Evolutionary conservation across 2,888 invertebrate species (phyloP), one percentile per base, ranked within the genome.

Genomic region (Ligdia adustata): DNA sequence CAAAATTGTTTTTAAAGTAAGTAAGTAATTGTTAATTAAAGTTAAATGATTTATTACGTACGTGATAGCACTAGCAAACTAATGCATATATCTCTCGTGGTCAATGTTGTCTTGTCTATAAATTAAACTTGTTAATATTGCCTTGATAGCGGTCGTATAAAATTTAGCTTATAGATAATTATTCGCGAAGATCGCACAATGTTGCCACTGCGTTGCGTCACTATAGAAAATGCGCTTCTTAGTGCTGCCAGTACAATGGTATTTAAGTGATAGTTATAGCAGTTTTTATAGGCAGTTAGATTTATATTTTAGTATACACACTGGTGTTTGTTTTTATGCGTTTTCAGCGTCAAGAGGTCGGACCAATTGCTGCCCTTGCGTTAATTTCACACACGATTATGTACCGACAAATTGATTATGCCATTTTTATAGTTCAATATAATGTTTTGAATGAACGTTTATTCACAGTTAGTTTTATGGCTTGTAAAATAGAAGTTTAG

Each of bases 181-280:
- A 71, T 70, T 71, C 66, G 60, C 69, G 4, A 18, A 33, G 24
- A 51, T 71, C 57, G 55, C 64, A 84, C 81, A 75, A 66, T 73
- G 81, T 84, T 69, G 75, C 68, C 52, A 62, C 55, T 77, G 68
- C 75, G 67, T 76, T 79, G 16, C 15, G 73, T 64, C 72, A 62
- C 62, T 60, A 79, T 77, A 81, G 82, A 82, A 80, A 83, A 78
- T 75, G 71, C 72, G 74, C 69, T 69, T 57, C 61, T 26, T 22
- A 34, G 33, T 38, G 20, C 28, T 20, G 33, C 66, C 64, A 67
- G 75, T 78, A 86, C 86, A 89, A 86, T 84, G 75, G 75, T 80
- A 79, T 79, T 82, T 88, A 89, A 90, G 89, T 90, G 89, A 90
- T 90, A 90, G 90, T 90, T 90, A 90, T 90, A 87, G 86, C 86